phyloP scores from a whole-genome alignment of 2,113 vertebrate genomes.

The Myodes glareolus region DNA sequence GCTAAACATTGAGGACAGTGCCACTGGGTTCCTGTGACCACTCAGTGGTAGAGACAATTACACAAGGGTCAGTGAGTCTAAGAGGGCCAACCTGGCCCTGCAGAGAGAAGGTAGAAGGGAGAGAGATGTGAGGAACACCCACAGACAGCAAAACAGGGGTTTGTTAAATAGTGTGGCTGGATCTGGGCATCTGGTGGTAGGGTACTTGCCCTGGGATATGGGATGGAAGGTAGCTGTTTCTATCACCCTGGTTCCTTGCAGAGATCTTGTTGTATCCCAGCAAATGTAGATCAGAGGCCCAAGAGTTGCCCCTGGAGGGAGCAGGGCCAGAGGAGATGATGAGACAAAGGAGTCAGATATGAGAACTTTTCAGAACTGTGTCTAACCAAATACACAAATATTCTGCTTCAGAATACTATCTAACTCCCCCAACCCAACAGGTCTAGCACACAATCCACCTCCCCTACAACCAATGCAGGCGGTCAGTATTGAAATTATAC shows the following conservation, averaged over 20 bases:
- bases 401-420: background rate
- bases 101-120: rapidly evolving
- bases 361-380: conserved; percentile 43
- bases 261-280: rapidly evolving
- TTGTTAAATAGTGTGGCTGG: too few species aligned
- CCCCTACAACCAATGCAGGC: background rate
- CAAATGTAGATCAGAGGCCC: background rate
- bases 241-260: too few species aligned
- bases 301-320: background rate
- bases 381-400: background rate
- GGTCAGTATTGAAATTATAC: background rate
- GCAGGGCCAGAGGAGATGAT: background rate
- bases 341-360: background rate
- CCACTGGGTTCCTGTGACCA: background rate
- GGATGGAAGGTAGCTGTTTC: background rate
- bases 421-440: background rate
- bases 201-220: background rate
- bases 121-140: rapidly evolving
- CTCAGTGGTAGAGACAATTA: background rate
- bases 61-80: rapidly evolving
- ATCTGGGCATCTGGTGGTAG: background rate
- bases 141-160: background rate
- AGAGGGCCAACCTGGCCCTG: background rate
- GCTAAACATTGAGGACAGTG: background rate
- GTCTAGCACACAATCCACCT: background rate